Evolutionary conservation across 2,888 invertebrate genomes (phyloP), one percentile per base, ranked within the genome.

Genomic region (Pristionchus fissidentatus): DNA sequence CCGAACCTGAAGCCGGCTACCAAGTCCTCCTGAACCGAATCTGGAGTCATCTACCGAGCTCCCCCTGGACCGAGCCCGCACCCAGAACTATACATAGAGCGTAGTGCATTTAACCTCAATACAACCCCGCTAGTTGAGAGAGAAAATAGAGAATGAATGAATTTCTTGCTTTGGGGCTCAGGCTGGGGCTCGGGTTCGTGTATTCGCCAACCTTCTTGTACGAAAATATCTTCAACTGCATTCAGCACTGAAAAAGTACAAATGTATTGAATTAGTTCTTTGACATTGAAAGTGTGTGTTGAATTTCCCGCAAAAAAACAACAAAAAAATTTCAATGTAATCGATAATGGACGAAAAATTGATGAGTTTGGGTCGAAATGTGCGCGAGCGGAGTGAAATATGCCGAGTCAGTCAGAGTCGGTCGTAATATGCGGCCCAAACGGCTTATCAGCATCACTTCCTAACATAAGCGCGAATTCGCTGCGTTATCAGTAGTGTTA

Each of bases 191-290:
- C 70, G 41, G n/a, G 26, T 7, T n/a, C 38, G 38, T 7, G n/a
- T 70, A 7, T 8, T 70, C 70, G 26, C n/a, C n/a, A n/a, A 70
- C 70, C 22, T 41, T 38, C 43, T 70, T 70, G 70, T 70, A 70
- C 41, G n/a, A 26, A 26, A 41, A 70, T 38, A 70, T 22, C 26
- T 70, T 70, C n/a, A 70, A n/a, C n/a, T 70, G 41, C 70, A 70
- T 70, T 22, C n/a, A n/a, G n/a, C n/a, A n/a, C 38, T n/a, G 3
- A 22, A 29, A 10, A 29, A 60, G 10, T 19, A 52, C 52, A 52
- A 0, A 52, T 8, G 22, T n/a, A 4, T 52, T 19, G 19, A 22
- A 19, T 52, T 19, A n/a, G 19, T 26, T 26, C 10, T 57, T 1
- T 57, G n/a, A 15, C n/a, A 26, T n/a, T 57, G n/a, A n/a, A n/a